These are phyloP conservation scores for Acinonyx jubatus DNA, from an alignment of 2,113 vertebrate genomes.

Conservation along the genomic window DNA sequence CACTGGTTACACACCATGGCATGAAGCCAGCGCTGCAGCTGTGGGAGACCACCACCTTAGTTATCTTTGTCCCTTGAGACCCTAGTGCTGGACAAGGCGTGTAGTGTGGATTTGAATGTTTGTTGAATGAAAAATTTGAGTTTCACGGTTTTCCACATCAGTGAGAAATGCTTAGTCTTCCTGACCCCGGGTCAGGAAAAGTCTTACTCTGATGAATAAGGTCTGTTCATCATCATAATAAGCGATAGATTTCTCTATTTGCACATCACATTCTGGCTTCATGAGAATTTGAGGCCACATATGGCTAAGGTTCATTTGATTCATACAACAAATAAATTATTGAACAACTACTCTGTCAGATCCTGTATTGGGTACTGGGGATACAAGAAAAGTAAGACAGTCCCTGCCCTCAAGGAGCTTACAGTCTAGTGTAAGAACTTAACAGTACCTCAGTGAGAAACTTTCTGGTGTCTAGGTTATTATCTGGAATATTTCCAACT, in stretches of 20 bases:
- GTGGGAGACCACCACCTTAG: background rate
- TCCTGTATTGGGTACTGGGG: background rate
- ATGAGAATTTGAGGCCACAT: background rate
- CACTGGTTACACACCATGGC: background rate
- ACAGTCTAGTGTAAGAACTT: constrained; percentile 53
- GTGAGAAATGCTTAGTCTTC: constrained; percentile 6
- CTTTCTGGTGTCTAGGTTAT: background rate
- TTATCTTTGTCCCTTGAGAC: background rate
- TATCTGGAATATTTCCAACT: background rate
- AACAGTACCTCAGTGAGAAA: constrained; percentile 46
- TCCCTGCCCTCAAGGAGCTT: constrained; percentile 60
- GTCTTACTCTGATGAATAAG: background rate
- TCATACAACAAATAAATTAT: constrained; percentile 54
- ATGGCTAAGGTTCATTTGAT: background rate
- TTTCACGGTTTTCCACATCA: constrained; percentile 12
- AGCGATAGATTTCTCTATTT: background rate
- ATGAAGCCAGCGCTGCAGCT: background rate
- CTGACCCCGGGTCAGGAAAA: background rate
- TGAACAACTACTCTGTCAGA: constrained; percentile 35
- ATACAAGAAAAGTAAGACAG: constrained; percentile 29
- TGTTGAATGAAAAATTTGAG: constrained; percentile 20
- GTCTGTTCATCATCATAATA: background rate
- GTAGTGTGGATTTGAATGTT: background rate
- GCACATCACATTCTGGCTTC: constrained; percentile 13
- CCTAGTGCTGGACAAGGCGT: background rate